Percentiles rank a stretch among this genome's conserved stretches.
These are phyloP conservation scores for Sminthurinus aureus DNA, from an alignment of 2,888 invertebrate genomes.

Conservation along the genomic window DNA sequence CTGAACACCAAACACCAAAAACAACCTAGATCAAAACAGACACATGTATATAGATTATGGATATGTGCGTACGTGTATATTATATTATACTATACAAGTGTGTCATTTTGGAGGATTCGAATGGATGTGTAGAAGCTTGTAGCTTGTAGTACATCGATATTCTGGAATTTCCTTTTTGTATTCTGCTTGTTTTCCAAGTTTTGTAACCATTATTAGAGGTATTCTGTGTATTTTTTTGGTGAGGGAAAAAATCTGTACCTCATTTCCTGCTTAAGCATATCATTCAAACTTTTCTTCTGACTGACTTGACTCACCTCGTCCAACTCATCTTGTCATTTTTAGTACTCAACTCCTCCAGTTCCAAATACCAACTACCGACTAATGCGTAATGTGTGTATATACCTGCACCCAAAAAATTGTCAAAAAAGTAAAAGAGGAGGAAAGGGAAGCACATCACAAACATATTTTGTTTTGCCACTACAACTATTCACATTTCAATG, in stretches of 20 bases:
- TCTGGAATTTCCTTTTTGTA: conserved; percentile 25
- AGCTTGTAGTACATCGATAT: background rate
- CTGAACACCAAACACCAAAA: too few relatives aligned
- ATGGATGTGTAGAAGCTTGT: background rate
- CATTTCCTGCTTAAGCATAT: conserved; percentile 43
- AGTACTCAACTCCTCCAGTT: too few relatives aligned
- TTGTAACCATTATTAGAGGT: conserved; percentile 32
- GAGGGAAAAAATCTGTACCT: conserved; percentile 32
- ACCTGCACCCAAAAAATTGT: background rate
- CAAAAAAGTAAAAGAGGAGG: background rate
- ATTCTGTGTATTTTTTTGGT: background rate
- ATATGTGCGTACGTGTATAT: too few relatives aligned
- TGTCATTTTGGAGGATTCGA: background rate
- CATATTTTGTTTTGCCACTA: background rate
- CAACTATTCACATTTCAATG: background rate
- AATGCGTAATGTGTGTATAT: conserved; percentile 4
- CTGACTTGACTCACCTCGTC: conserved; percentile 22
- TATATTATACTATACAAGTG: too few relatives aligned
- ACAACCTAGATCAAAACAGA: too few relatives aligned
- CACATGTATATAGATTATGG: too few relatives aligned
- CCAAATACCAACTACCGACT: background rate
- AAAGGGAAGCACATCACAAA: background rate
- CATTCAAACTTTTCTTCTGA: conserved; percentile 32
- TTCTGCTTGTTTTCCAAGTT: conserved; percentile 2
- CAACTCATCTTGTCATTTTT: conserved; percentile 4